Evolutionary conservation across 1,140 invertebrate genomes (phyloP).

Genomic region (Rhagoletis pomonella): DNA sequence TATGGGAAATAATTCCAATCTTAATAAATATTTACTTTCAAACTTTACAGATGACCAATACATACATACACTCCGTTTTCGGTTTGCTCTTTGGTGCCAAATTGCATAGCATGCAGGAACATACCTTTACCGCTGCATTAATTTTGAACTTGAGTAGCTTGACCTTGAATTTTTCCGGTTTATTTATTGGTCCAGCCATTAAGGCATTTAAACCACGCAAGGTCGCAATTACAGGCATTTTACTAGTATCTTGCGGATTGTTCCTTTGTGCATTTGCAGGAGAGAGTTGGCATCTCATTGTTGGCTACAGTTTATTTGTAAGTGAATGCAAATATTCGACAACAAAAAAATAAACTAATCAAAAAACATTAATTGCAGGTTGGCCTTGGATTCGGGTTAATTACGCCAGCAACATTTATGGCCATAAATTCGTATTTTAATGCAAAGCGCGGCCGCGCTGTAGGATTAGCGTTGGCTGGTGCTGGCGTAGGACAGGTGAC

Average conservation of each 20-base stretch:
- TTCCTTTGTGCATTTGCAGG: slow-evolving; percentile 79
- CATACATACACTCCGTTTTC: slow-evolving; percentile 83
- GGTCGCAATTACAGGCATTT: slow-evolving; percentile 78
- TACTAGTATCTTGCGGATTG: slow-evolving; percentile 78
- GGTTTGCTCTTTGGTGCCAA: slow-evolving; percentile 82
- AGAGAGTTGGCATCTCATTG: slow-evolving; percentile 79
- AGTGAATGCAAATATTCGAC: slow-evolving; percentile 47
- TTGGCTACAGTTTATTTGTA: slow-evolving; percentile 80
- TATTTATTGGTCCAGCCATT: slow-evolving; percentile 80
- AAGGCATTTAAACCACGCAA: slow-evolving; percentile 79
- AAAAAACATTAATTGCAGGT: slow-evolving; percentile 73
- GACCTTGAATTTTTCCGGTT: slow-evolving; percentile 81
- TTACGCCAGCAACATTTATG: slow-evolving; percentile 81
- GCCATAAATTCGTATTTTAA: slow-evolving; percentile 84
- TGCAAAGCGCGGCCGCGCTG: slow-evolving; percentile 80
- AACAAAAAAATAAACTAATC: background rate
- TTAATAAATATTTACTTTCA: background rate
- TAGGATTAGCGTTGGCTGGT: slow-evolving; percentile 82
- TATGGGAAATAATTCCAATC: background rate
- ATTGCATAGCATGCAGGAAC: slow-evolving; percentile 78
- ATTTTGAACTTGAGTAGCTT: slow-evolving; percentile 82
- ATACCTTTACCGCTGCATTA: slow-evolving; percentile 81
- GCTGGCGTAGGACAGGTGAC: slow-evolving; percentile 84
- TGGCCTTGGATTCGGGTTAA: slow-evolving; percentile 78
- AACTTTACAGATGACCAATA: slow-evolving; percentile 79